A percentile compares a stretch with the other conserved stretches of the same genome.
phyloP scores from a whole-genome alignment of 2,113 vertebrate species.

The Pseudopodoces humilis region DNA sequence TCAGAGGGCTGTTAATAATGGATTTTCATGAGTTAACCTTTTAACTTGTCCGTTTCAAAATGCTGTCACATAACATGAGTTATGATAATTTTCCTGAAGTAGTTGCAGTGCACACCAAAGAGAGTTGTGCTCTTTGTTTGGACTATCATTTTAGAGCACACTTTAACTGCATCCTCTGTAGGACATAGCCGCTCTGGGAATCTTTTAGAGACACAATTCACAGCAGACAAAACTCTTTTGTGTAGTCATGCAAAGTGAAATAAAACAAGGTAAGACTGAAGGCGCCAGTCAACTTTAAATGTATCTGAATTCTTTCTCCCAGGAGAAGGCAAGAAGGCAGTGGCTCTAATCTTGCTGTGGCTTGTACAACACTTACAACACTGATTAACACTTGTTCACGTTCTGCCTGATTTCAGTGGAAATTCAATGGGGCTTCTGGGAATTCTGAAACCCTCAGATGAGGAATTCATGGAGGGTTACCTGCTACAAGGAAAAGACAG shows the following conservation, averaged over 20 bases:
- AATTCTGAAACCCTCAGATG: background rate
- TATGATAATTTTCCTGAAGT: slow-evolving; percentile 17
- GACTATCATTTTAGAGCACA: background rate
- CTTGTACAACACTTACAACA: background rate
- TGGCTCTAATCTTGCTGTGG: background rate
- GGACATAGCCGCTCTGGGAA: background rate
- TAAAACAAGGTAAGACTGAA: background rate
- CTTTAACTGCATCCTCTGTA: background rate
- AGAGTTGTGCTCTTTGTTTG: background rate
- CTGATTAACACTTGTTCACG: background rate
- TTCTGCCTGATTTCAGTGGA: background rate
- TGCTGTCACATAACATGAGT: background rate
- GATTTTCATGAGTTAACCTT: slow-evolving; percentile 28
- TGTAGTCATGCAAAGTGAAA: background rate
- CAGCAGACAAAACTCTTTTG: background rate
- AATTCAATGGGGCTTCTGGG: background rate
- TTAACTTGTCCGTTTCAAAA: slow-evolving; percentile 6
- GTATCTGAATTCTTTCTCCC: background rate
- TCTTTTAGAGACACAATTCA: background rate
- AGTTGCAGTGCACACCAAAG: background rate
- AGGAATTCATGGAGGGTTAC: background rate
- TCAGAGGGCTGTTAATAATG: background rate
- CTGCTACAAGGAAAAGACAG: background rate
- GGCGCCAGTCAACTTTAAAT: background rate
- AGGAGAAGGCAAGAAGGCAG: background rate